A percentile compares a stretch with the other conserved stretches of the same genome.
Evolutionary conservation across 2,797 vertebrate species (phyloP).

Genomic region (Anguilla pacifica): DNA sequence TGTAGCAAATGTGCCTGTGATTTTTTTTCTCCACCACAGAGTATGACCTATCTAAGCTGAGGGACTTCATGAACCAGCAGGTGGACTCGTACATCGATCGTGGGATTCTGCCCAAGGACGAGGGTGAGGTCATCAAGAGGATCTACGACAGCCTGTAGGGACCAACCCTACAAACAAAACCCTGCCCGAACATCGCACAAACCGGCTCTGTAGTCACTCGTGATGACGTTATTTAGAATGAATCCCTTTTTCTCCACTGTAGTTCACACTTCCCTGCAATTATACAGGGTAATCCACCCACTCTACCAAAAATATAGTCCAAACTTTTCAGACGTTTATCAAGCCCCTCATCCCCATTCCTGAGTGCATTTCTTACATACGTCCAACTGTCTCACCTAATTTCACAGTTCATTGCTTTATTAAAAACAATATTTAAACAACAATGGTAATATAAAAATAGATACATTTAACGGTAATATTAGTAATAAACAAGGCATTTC

Average conservation of each 20-base stretch:
- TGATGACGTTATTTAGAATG: neutral
- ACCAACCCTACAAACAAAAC: neutral
- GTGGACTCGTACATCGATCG: slow-evolving; percentile 92
- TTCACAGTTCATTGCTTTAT: neutral
- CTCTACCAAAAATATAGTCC: neutral
- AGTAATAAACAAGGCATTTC: neutral
- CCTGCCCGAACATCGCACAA: slow-evolving; percentile 6
- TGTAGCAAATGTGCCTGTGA: neutral
- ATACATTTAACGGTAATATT: neutral
- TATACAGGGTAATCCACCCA: slow-evolving; percentile 19
- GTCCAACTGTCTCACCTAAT: neutral
- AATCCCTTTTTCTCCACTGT: neutral
- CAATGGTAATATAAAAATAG: neutral
- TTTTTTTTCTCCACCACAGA: slow-evolving; percentile 66
- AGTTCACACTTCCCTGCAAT: slow-evolving; percentile 32
- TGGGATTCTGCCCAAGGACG: slow-evolving; percentile 91
- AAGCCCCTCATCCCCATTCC: neutral
- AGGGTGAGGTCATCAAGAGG: slow-evolving; percentile 93
- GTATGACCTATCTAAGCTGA: slow-evolving; percentile 92
- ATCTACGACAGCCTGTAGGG: slow-evolving; percentile 92
- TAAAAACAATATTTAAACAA: neutral
- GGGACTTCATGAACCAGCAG: slow-evolving; percentile 95
- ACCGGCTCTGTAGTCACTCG: neutral
- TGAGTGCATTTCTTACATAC: neutral
- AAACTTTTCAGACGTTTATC: neutral